phyloP scores from a whole-genome alignment of 2,888 invertebrate genomes.

The Coelopa pilipes region DNA sequence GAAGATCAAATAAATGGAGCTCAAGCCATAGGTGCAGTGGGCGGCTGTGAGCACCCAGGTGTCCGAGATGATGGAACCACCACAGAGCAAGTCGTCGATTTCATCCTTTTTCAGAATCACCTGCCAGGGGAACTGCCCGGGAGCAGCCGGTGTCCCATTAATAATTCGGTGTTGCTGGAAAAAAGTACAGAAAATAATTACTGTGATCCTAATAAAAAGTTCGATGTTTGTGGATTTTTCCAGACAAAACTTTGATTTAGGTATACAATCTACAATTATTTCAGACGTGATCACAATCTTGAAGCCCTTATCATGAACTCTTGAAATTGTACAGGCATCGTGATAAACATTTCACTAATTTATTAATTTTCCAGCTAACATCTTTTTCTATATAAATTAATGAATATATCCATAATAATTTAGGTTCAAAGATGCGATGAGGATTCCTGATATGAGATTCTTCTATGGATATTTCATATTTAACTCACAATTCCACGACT shows the following conservation, averaged over 20 bases:
- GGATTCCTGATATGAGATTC: not conserved
- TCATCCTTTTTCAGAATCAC: conserved; percentile 58
- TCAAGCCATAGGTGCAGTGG: conserved; percentile 56
- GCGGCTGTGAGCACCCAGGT: conserved; percentile 63
- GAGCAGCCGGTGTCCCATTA: conserved; percentile 50
- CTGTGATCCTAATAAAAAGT: not conserved
- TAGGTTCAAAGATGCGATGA: too few species aligned
- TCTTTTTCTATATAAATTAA: not conserved
- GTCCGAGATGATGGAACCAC: conserved; percentile 59
- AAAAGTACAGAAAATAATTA: not conserved
- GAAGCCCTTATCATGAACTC: too few species aligned
- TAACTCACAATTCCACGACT: conserved; percentile 27
- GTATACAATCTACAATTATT: too few species aligned
- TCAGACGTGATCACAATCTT: too few species aligned
- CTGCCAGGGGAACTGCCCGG: conserved; percentile 63
- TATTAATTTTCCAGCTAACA: too few species aligned
- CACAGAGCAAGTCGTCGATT: conserved; percentile 57
- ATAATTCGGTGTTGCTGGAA: conserved; percentile 56
- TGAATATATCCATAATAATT: not conserved
- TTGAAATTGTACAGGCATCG: too few species aligned
- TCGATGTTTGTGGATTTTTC: not conserved
- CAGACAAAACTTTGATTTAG: too few species aligned
- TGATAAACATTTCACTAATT: too few species aligned
- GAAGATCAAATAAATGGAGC: conserved; percentile 54
- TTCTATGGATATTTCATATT: conserved; percentile 1